phyloP scores from a whole-genome alignment of 2,113 vertebrate species.

The Penelope pileata region DNA sequence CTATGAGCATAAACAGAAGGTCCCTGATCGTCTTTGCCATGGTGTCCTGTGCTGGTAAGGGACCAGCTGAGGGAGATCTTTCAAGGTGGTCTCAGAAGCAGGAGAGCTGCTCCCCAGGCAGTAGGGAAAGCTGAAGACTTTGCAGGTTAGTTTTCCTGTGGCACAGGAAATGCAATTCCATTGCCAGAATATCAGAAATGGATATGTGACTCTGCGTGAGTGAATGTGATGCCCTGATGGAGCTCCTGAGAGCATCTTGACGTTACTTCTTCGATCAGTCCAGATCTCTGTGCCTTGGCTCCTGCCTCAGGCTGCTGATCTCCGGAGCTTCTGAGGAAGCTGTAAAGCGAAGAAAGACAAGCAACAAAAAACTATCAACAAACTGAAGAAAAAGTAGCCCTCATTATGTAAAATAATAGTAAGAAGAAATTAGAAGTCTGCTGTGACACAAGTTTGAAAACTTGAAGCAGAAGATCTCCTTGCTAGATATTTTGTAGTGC shows the following conservation, averaged over 20 bases:
- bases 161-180: background rate
- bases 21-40: fast-evolving
- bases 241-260: background rate
- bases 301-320: background rate
- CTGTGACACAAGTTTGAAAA: background rate
- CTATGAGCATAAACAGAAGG: background rate
- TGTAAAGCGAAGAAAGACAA: background rate
- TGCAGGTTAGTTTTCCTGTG: background rate
- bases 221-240: background rate
- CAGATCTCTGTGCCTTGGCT: background rate
- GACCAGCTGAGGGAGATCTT: too few species aligned
- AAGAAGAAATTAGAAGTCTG: fast-evolving
- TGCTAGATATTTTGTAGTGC: background rate
- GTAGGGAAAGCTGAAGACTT: background rate
- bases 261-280: background rate
- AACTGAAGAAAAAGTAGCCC: background rate
- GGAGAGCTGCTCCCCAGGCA: background rate
- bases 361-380: background rate
- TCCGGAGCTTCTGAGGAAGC: background rate
- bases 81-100: background rate
- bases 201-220: fast-evolving
- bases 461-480: background rate
- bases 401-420: background rate
- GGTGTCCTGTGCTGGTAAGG: background rate
- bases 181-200: background rate